These are phyloP conservation scores for Flabesymbios commensalis DNA, from an alignment of 2,888 invertebrate genomes.

Conservation along the genomic window DNA sequence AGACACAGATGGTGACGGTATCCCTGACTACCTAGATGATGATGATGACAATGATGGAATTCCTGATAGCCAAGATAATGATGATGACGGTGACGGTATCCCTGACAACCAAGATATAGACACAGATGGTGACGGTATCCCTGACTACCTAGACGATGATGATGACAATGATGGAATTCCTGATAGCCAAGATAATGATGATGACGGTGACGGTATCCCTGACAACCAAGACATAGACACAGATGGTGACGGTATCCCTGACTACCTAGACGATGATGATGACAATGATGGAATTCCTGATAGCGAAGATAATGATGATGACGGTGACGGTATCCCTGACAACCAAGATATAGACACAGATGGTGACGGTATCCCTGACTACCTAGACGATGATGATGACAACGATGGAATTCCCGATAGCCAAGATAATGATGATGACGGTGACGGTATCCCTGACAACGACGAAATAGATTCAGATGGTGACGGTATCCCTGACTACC, in stretches of 20 bases:
- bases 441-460: slow-evolving; percentile 41
- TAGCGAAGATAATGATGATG: slow-evolving; percentile 35
- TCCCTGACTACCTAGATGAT: neutral
- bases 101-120: slow-evolving; percentile 1
- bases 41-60: slow-evolving; percentile 13
- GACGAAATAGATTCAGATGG: slow-evolving; percentile 21
- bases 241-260: neutral
- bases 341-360: slow-evolving; percentile 39
- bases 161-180: slow-evolving; percentile 5
- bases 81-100: slow-evolving; percentile 6
- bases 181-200: neutral
- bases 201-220: slow-evolving; percentile 5
- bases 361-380: slow-evolving; percentile 41
- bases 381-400: slow-evolving; percentile 37
- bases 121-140: neutral
- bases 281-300: slow-evolving; percentile 35
- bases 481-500: slow-evolving; percentile 17
- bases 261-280: slow-evolving; percentile 2
- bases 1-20: neutral
- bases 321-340: slow-evolving; percentile 54
- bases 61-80: slow-evolving; percentile 9
- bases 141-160: slow-evolving; percentile 3
- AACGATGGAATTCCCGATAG: slow-evolving; percentile 39
- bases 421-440: slow-evolving; percentile 40
- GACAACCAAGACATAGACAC: slow-evolving; percentile 11